Conservation (phyloP, 2,113 vertebrate species). For the Syngnathoides biaculeatus region DNA sequence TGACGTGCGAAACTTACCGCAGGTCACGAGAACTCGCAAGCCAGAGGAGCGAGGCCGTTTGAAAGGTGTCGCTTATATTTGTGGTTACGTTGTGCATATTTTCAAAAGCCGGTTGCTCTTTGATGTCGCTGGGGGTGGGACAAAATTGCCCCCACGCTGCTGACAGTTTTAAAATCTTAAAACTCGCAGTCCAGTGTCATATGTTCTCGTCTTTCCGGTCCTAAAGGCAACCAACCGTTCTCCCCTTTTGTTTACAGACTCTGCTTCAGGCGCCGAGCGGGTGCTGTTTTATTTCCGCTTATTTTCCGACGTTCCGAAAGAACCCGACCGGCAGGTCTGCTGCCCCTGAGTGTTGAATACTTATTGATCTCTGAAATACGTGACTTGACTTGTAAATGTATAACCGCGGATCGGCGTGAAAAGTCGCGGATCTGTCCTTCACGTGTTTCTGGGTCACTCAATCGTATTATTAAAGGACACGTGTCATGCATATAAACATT, state of each 20-base stretch:
- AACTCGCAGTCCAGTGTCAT: not conserved
- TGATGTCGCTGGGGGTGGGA: not conserved
- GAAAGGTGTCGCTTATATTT: not conserved
- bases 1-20: too few species aligned
- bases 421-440: conserved; percentile 11
- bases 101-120: not conserved
- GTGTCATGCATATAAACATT: too few species aligned
- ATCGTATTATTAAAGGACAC: too few species aligned
- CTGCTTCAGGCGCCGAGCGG: not conserved
- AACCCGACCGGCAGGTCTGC: conserved; percentile 14
- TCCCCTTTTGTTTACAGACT: conserved; percentile 9
- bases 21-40: conserved; percentile 1
- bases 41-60: not conserved
- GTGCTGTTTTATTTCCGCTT: conserved; percentile 6
- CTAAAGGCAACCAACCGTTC: not conserved
- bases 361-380: not conserved
- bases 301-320: not conserved
- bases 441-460: too few species aligned
- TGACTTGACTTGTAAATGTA: not conserved
- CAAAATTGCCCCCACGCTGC: not conserved
- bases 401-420: conserved; percentile 22
- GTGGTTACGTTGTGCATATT: not conserved
- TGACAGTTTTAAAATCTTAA: not conserved
- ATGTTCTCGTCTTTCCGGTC: not conserved
- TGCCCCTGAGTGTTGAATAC: not conserved